Evolutionary conservation across 2,113 vertebrate species (phyloP).

Genomic region (Erythrolamprus reginae): DNA sequence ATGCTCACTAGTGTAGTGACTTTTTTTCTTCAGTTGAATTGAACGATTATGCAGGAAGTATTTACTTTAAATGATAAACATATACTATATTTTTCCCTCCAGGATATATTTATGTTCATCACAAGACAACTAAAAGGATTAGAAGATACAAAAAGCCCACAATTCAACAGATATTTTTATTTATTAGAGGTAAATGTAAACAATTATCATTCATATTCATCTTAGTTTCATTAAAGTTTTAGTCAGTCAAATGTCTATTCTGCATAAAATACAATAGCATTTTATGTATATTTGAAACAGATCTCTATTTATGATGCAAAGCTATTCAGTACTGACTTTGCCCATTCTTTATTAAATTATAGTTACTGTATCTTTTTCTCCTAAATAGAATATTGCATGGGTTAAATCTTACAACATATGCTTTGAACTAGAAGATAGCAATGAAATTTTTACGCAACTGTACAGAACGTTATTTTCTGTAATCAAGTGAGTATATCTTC

Average conservation of each 20-base stretch:
- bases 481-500: conserved; percentile 86
- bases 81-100: conserved; percentile 38
- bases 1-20: neutral
- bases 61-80: conserved; percentile 10
- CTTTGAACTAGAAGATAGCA: conserved; percentile 98
- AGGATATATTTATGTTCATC: conserved; percentile 99
- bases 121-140: conserved; percentile 96
- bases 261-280: neutral
- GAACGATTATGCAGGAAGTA: neutral
- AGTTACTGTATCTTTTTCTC: conserved; percentile 15
- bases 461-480: conserved; percentile 97
- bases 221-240: neutral
- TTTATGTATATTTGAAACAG: neutral
- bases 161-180: conserved; percentile 99
- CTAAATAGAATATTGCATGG: conserved; percentile 93
- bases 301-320: neutral
- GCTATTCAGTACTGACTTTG: neutral
- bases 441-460: conserved; percentile 98
- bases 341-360: neutral
- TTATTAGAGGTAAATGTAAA: conserved; percentile 85
- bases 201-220: neutral
- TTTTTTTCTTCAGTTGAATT: neutral
- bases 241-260: neutral
- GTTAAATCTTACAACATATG: conserved; percentile 99
- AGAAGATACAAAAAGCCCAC: conserved; percentile 97